Evolutionary conservation across 2,797 vertebrate genomes (phyloP), one percentile per base, ranked within the genome.

Genomic region (Periparus ater): DNA sequence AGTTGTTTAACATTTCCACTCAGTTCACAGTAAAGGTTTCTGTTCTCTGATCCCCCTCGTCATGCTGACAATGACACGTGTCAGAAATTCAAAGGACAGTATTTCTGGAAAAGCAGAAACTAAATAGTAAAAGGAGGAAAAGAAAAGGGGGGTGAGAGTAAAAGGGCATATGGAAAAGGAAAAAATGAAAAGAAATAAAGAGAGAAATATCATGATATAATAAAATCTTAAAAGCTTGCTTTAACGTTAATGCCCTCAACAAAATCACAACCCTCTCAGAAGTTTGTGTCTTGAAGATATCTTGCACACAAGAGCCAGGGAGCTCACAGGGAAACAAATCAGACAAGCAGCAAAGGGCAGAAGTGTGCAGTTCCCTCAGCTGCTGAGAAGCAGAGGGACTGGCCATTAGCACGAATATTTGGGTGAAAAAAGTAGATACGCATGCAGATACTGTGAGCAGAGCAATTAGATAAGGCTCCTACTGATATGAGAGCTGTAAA

Each of bases 401-500:
- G 60, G 48, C 36, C 58, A 61, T 57, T 27, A 84, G 29, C 18
- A 4, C n/a, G n/a, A 65, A 58, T 29, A n/a, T 45, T 58, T 76
- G 72, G 72, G 67, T 75, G 72, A 85, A 85, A 40, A 50, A 75
- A 48, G 66, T 0, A 44, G 55, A 62, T 27, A 34, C 4, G 4
- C 73, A 48, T 4, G 6, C 23, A 72, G 71, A 78, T 50, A 47
- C 38, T 66, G 70, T 10, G 58, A 72, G 85, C 63, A 51, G 32
- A 74, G 83, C 89, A 96, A 91, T 86, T 91, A 94, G 85, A 74
- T 34, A 57, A 74, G 65, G 75, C 57, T 94, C 91, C 91, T n/a
- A 72, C 57, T 66, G 95, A 73, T 57, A 66, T 0, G 17, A 92
- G 88, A 84, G 83, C 16, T 90, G 80, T 44, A 88, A 93, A 90